Base-by-base conservation (phyloP, 2,888 invertebrate species). In the Xestoiulus laeticollis region DNA sequence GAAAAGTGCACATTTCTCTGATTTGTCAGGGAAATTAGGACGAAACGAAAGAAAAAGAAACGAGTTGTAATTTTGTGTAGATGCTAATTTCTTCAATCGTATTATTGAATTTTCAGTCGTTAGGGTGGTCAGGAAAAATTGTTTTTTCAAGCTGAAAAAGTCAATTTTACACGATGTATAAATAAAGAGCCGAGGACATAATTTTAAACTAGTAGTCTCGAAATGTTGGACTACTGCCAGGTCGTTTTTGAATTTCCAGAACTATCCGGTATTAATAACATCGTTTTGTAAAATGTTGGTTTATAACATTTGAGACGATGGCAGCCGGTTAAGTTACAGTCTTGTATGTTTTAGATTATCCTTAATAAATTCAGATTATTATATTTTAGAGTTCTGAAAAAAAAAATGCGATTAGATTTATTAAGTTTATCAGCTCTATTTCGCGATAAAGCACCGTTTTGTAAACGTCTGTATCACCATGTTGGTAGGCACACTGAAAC, bases 361-460 rank as follows among this genome's bases (percentile, higher is more conserved):
- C 78, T 78, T 78, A 78, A 78, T 78, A 78, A 10, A 78, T 78
- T 78, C 30, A 30, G 78, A 78, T 78, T 78, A 78, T 26, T 26
- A 48, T 48, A 43, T 59, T 32, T 16, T 12, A 32, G 16, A 14
- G 78, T 38, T 38, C 6, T 32, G 26, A 1, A 12, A 30, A 78
- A 2, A 78, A 10, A 78, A 32, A 32, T 12, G 30, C 78, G 78
- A 78, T 78, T 26, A 78, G 78, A 78, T 78, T 78, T 78, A 32
- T 78, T 78, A n/a, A 32, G 78, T n/a, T 78, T 78, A 32, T 30
- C 78, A 68, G 22, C 68, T 26, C 48, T 19, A 68, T 30, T 78
- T 78, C 30, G 30, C 4, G 78, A 78, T 78, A 78, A 78, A 78
- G 3, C 14, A 14, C 26, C 30, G 30, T 78, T 78, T 78, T 78